phyloP scores from a whole-genome alignment of 64 coral and sea anemone genomes.

The Pocillopora verrucosa region DNA sequence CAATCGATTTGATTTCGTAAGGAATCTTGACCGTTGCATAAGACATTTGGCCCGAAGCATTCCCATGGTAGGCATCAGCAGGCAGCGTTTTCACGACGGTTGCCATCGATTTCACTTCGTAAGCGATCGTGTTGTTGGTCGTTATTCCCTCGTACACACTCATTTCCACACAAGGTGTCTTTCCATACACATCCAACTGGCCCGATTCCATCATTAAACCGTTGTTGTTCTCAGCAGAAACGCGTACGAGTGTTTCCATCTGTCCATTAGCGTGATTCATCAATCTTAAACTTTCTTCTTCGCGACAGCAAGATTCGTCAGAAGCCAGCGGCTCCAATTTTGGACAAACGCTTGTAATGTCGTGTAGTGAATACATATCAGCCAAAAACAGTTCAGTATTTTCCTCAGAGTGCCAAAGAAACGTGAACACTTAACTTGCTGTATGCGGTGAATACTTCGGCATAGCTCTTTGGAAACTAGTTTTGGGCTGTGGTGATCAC shows the following conservation, averaged over 20 bases:
- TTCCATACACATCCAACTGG: neutral
- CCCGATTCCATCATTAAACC: neutral
- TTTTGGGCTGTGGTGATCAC: no score
- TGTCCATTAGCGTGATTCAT: neutral
- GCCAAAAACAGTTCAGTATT: neutral
- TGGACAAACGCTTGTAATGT: constrained; percentile 22
- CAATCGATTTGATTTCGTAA: neutral
- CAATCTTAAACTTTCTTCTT: neutral
- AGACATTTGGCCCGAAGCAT: neutral
- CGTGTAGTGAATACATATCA: constrained; percentile 24
- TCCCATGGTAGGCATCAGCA: neutral
- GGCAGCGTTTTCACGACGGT: neutral
- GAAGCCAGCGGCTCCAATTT: constrained; percentile 10
- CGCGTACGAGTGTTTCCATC: neutral
- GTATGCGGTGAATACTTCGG: no score
- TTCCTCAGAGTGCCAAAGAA: neutral
- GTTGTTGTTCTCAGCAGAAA: constrained; percentile 6
- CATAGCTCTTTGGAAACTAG: no score
- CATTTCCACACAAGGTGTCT: neutral
- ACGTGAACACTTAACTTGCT: no score
- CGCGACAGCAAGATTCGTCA: neutral
- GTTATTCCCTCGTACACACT: neutral
- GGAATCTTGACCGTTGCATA: no score
- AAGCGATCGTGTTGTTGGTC: neutral
- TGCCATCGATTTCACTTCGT: constrained; percentile 10